A percentile compares a stretch with the other conserved stretches of the same genome.
Conservation (phyloP, 2,113 vertebrate genomes). For the Daphoenositta chrysoptera region DNA sequence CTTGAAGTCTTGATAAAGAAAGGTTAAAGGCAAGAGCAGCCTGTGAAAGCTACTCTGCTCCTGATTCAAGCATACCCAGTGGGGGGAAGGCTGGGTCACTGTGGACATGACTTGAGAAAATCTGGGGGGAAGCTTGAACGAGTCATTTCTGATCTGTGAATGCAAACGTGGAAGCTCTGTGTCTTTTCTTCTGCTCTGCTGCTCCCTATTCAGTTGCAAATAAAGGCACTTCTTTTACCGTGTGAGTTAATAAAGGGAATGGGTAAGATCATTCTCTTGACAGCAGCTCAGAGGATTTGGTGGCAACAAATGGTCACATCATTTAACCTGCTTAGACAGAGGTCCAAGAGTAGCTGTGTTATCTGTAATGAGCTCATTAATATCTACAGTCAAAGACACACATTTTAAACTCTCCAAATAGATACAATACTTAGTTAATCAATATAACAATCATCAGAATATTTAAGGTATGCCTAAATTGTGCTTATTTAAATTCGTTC, state of each 20-base stretch:
- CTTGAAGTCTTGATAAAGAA: slow-evolving; percentile 7
- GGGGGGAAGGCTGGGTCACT: not conserved
- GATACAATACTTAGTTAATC: not conserved
- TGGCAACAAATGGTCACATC: not conserved
- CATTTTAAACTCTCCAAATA: not conserved
- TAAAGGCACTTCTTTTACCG: not conserved
- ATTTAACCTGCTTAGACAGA: not conserved
- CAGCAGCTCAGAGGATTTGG: not conserved
- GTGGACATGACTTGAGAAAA: not conserved
- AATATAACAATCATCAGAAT: not conserved
- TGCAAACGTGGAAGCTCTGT: not conserved
- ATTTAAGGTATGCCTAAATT: not conserved
- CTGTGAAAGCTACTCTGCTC: not conserved
- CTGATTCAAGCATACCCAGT: not conserved
- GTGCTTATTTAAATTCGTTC: not conserved
- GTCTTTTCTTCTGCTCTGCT: not conserved
- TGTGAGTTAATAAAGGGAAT: not conserved
- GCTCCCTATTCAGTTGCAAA: not conserved
- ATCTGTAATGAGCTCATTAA: not conserved
- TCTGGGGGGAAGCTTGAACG: not conserved
- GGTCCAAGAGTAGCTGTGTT: not conserved
- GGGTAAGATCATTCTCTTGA: not conserved
- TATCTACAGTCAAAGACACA: not conserved
- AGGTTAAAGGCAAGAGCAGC: not conserved
- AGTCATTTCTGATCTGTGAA: not conserved